Base-by-base conservation (phyloP, 30 jellyfish, hydroid and myxozoan species). In the Mastigias papua region DNA sequence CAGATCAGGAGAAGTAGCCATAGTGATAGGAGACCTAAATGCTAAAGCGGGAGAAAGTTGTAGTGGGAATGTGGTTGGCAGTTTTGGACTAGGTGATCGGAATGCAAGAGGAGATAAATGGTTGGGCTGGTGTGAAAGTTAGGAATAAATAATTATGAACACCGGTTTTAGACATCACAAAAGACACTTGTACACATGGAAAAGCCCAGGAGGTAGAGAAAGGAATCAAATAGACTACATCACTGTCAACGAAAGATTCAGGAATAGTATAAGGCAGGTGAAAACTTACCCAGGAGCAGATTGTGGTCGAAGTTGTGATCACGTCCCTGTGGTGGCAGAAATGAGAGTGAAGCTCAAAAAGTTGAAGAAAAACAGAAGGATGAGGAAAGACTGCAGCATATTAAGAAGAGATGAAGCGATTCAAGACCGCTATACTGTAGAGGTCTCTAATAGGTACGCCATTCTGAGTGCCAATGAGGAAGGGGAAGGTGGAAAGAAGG, bases 221-320 rank as follows among this genome's bases (percentile, higher is more conserved):
- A 25, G 81, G 34, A 51, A 78, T 29, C 78, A 78, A 57, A 78
- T 78, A 21, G 89, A 78, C 63, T 78, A 21, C 8, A 78, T 78
- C 69, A 25, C 78, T 16, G 19, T 78, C 30, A 75, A 34, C 84
- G 27, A 19, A 50, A 78, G 89, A 78, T 57, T 49, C 62, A 22
- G 63, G 48, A 78, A 78, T 29, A 54, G 33, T 23, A 28, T 78
- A 20, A 51, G 33, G 62, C 22, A n/a, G 81, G 67, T 49, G 31
- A 7, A 35, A 11, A 78, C 60, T 28, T 78, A 78, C 27, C 89
- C 89, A 7, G 78, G 63, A 61, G 82, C 89, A 5, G 60, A 61
- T 31, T 25, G 33, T 49, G 31, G 57, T 6, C 8, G 63, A 13
- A 62, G 62, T n/a, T 79, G 62, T 60, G 62, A 10, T 8, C 78